Evolutionary conservation across 1,140 invertebrate genomes (phyloP).

Genomic region (Bilobella aurantiaca): DNA sequence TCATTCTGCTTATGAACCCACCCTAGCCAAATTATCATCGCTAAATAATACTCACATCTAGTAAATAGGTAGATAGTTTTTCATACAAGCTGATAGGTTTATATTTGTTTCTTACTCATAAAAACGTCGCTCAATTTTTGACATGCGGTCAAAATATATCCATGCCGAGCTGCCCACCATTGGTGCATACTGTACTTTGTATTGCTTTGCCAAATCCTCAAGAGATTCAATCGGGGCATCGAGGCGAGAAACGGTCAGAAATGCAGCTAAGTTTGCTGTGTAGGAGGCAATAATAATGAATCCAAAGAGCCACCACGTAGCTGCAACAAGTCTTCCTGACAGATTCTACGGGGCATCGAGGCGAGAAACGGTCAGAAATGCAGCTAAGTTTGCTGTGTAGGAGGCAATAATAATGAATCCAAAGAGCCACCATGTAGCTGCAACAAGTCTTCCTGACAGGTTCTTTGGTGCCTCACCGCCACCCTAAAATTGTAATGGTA

Average conservation of each 20-base stretch:
- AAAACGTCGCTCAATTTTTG: conserved; percentile 84
- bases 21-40: too few relatives aligned
- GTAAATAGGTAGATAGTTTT: too few relatives aligned
- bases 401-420: conserved; percentile 97
- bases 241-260: conserved; percentile 74
- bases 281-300: conserved; percentile 98
- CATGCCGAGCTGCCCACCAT: conserved; percentile 70
- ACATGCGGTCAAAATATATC: conserved; percentile 92
- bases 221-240: conserved; percentile 85
- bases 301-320: conserved; percentile 95
- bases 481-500: too few relatives aligned
- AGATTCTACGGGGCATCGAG: conserved; percentile 82
- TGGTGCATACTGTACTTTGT: conserved; percentile 89
- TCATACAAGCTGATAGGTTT: too few relatives aligned
- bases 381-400: conserved; percentile 92
- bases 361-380: conserved; percentile 72
- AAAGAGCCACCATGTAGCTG: conserved; percentile 96
- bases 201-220: conserved; percentile 86
- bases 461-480: conserved; percentile 94
- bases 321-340: conserved; percentile 92
- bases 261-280: conserved; percentile 87
- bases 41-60: too few relatives aligned
- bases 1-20: too few relatives aligned
- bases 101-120: conserved; percentile 75
- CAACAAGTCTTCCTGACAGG: conserved; percentile 78